Percentiles rank a stretch among this genome's conserved stretches.
phyloP scores from a whole-genome alignment of 2,888 invertebrate genomes.

The Agrenia bidenticulata region DNA sequence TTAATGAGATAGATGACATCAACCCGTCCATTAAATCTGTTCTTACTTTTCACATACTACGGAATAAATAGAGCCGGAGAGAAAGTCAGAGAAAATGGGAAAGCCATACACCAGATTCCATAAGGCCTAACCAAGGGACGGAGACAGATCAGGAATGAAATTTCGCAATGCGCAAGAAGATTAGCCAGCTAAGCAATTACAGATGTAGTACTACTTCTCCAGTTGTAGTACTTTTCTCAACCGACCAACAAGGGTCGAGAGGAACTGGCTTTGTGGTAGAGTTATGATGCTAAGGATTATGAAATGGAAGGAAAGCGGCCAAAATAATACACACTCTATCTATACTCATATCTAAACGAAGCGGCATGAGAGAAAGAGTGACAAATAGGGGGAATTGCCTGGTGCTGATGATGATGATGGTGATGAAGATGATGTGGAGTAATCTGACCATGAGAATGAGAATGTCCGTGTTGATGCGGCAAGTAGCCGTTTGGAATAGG shows the following conservation, averaged over 20 bases:
- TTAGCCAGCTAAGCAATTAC: constrained; percentile 18
- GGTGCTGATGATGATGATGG: constrained; percentile 50
- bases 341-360: not conserved
- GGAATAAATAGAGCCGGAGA: not conserved
- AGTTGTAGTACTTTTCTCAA: no score
- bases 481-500: constrained; percentile 52
- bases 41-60: not conserved
- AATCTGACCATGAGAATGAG: constrained; percentile 45
- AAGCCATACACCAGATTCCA: not conserved
- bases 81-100: not conserved
- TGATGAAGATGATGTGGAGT: constrained; percentile 42
- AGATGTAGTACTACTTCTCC: no score
- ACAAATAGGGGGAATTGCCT: constrained; percentile 43
- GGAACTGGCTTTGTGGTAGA: no score
- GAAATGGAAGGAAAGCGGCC: not conserved
- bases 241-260: no score
- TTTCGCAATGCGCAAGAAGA: constrained; percentile 26
- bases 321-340: not conserved
- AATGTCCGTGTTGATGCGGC: constrained; percentile 51
- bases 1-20: constrained; percentile 15
- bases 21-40: constrained; percentile 10
- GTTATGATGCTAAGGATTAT: no score
- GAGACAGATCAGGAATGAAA: constrained; percentile 15
- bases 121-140: not conserved
- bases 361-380: not conserved